phyloP scores from a whole-genome alignment of 2,113 vertebrate genomes.

The Alethe castanea region DNA sequence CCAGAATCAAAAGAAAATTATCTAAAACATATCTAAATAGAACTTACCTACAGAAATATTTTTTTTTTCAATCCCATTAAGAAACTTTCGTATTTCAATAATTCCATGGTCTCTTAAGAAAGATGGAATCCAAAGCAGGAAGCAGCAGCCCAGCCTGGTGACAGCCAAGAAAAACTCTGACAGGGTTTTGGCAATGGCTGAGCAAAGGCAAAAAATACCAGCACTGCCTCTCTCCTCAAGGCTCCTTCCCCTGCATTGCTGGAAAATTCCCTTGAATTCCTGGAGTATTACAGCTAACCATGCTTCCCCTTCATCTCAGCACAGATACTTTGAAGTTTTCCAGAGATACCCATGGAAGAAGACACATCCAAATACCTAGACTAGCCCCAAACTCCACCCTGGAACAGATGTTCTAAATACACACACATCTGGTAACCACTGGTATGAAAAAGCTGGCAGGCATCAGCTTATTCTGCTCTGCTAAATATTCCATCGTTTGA shows the following conservation, averaged over 20 bases:
- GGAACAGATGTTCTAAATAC: constrained; percentile 53
- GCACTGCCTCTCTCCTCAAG: background rate
- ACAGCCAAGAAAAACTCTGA: background rate
- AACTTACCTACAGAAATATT: background rate
- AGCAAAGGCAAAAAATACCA: background rate
- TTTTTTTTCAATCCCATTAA: too few species aligned
- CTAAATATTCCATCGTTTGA: constrained; percentile 27
- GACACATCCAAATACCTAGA: constrained; percentile 9
- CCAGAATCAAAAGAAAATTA: background rate
- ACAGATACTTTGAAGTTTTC: constrained; percentile 19
- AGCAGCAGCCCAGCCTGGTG: background rate
- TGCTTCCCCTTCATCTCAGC: background rate
- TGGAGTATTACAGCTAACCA: background rate
- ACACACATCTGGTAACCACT: constrained; percentile 37
- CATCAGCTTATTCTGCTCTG: background rate
- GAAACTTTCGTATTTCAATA: background rate
- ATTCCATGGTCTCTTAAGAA: background rate
- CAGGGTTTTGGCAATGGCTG: background rate
- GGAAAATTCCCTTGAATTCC: constrained; percentile 5
- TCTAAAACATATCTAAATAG: background rate
- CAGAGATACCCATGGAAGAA: constrained; percentile 1
- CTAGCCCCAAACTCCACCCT: constrained; percentile 5
- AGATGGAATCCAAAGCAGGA: background rate
- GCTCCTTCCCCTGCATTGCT: background rate
- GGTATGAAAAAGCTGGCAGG: constrained; percentile 31